Evolutionary conservation across 1,140 invertebrate genomes (phyloP).

Genomic region (Drosophila guanche): DNA sequence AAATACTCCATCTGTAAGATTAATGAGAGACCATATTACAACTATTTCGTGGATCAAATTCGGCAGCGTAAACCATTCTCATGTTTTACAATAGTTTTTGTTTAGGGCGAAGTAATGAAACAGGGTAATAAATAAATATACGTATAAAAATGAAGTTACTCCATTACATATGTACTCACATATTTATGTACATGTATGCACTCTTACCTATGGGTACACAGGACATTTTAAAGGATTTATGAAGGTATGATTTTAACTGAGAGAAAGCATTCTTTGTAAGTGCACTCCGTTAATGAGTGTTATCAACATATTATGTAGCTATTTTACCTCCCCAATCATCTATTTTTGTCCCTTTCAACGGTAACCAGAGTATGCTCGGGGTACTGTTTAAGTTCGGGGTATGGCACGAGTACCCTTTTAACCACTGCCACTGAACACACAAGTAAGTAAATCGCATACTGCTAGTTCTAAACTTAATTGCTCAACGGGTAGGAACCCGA

Average conservation of each 20-base stretch:
- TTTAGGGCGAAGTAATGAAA: conserved; percentile 50
- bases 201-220: no score
- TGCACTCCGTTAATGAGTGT: no score
- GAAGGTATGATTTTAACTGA: no score
- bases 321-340: no score
- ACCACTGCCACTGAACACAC: no score
- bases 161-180: background rate
- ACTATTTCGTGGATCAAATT: conserved; percentile 48
- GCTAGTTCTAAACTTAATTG: conserved; percentile 11
- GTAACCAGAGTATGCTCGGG: no score
- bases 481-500: conserved; percentile 1
- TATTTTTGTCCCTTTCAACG: no score
- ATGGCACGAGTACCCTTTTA: no score
- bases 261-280: no score
- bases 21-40: conserved; percentile 31
- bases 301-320: no score
- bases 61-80: conserved; percentile 13
- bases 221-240: no score
- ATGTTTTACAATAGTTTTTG: conserved; percentile 15
- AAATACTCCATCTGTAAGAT: conserved; percentile 12
- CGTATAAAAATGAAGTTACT: conserved; percentile 48
- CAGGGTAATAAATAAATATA: conserved; percentile 68
- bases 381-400: no score
- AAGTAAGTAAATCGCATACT: background rate
- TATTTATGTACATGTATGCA: conserved; percentile 1